Base-by-base conservation (phyloP, 2,888 invertebrate species). In the Eurytoma californica region DNA sequence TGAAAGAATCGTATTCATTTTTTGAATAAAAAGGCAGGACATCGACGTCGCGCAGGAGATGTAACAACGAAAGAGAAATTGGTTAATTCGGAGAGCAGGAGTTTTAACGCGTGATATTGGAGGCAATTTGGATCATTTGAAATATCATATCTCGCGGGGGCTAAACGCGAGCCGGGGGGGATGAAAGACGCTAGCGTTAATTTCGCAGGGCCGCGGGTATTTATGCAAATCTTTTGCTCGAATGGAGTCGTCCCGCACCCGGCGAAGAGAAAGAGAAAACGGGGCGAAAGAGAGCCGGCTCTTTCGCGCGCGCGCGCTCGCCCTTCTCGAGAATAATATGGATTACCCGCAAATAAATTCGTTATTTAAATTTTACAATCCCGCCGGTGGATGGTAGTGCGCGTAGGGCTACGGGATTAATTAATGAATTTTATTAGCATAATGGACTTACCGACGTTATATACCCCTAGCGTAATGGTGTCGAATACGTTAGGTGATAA, bases 341-440 rank as follows among this genome's bases (percentile, higher is more conserved):
- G 66, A 58, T 66, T 66, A 60, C 49, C 58, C 53, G 66, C 28
- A 51, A 74, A 74, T 74, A 67, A 74, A 74, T 74, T 74, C 74
- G 67, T 67, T 74, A 74, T 74, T 74, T 60, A 74, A 74, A 74
- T 74, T 67, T 66, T 74, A 72, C 66, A 51, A 67, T 60, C 58
- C 66, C 49, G 66, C 55, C 13, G n/a, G 63, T 47, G 57, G 24
- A 20, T 47, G 24, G 30, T 63, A 24, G 28, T 39, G 12, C 39
- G 51, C 63, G 66, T 0, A 51, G 24, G 67, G 39, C 61, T 30
- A 57, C 20, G 30, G 65, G 30, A 72, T 28, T 60, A 72, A 69
- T 74, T 80, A 66, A 70, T 67, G 53, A 57, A 76, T 66, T 57
- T 73, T 47, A 77, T 77, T 72, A 68, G 70, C 72, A 75, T 76